Conservation (phyloP, 2,797 vertebrate species). For the Orientallactaga sibirica region DNA sequence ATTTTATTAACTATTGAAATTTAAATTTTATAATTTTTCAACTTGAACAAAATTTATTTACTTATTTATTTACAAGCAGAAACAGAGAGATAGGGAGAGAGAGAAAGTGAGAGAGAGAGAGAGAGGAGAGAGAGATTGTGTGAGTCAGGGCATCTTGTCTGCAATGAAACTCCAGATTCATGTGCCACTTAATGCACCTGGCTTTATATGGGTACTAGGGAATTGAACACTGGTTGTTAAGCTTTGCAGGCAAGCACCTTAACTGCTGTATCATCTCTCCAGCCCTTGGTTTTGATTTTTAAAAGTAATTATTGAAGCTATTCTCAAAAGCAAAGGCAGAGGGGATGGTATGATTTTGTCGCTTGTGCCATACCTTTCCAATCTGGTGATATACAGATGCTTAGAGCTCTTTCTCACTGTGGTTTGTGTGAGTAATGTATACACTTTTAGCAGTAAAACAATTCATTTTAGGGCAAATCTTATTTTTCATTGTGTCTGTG, state of each 20-base stretch:
- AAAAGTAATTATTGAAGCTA: not conserved
- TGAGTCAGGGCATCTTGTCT: too few species aligned
- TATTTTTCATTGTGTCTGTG: not conserved
- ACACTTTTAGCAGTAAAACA: not conserved
- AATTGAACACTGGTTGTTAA: too few species aligned
- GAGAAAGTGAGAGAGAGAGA: too few species aligned
- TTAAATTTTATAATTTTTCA: not conserved
- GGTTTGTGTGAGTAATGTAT: not conserved
- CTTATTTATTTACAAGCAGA: too few species aligned
- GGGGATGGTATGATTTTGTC: not conserved
- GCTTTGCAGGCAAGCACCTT: too few species aligned
- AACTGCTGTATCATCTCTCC: too few species aligned
- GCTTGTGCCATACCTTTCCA: not conserved
- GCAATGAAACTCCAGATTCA: too few species aligned
- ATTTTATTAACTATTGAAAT: not conserved
- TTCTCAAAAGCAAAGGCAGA: not conserved
- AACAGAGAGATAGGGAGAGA: too few species aligned
- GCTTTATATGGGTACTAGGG: too few species aligned
- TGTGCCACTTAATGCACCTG: too few species aligned
- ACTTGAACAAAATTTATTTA: not conserved
- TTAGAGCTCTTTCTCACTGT: not conserved
- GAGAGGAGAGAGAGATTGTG: too few species aligned
- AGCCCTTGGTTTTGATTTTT: not conserved
- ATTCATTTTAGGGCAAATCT: not conserved
- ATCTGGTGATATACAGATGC: not conserved